Evolutionary conservation across 2,888 invertebrate species (phyloP).

Genomic region (Desoria tigrina): DNA sequence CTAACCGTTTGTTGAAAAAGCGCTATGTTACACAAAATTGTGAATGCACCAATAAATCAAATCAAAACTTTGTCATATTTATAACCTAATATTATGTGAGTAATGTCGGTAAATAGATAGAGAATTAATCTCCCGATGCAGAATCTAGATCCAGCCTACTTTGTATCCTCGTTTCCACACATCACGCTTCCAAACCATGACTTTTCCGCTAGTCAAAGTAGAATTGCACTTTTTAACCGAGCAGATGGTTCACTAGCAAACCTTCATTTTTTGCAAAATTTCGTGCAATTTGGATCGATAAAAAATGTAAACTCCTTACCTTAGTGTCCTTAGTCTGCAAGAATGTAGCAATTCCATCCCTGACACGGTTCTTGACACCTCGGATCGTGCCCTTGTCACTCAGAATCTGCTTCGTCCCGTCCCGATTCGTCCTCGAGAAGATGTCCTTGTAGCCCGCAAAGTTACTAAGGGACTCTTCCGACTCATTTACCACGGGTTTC

Average conservation of each 20-base stretch:
- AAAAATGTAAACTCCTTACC: constrained; percentile 61
- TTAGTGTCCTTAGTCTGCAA: constrained; percentile 74
- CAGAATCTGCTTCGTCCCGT: constrained; percentile 74
- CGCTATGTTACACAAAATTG: no score
- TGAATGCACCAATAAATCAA: no score
- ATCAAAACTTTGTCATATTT: no score
- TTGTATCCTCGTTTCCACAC: no score
- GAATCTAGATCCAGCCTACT: no score
- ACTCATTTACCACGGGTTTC: constrained; percentile 28
- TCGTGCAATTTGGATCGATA: neutral
- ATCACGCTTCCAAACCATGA: no score
- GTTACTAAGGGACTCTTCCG: constrained; percentile 58
- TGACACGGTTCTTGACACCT: constrained; percentile 89
- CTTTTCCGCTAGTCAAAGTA: neutral
- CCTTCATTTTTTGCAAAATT: no score
- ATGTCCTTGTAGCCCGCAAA: constrained; percentile 78
- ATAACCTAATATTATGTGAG: no score
- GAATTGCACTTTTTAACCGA: neutral
- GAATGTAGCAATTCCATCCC: constrained; percentile 94
- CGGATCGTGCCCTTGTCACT: constrained; percentile 91
- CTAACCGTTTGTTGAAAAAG: no score
- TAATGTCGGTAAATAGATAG: no score
- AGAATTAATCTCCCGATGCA: no score
- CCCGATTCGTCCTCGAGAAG: constrained; percentile 63
- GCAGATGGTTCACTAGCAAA: no score